Percentiles rank a stretch among this genome's conserved stretches.
These are phyloP conservation scores for Himalopsyche japonica DNA, from an alignment of 2,888 invertebrate species.

Conservation along the genomic window DNA sequence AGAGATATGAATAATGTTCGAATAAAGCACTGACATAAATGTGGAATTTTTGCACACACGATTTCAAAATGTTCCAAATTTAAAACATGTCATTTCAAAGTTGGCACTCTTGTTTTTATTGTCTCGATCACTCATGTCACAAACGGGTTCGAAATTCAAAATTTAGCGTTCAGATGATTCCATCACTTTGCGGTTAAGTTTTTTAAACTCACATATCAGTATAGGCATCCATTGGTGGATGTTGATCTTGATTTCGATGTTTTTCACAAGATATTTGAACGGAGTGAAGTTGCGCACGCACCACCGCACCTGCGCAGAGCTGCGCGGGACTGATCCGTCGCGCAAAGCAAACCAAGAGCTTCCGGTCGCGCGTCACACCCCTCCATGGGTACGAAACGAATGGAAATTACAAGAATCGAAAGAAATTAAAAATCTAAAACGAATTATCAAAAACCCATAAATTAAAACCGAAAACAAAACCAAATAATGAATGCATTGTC, in stretches of 20 bases:
- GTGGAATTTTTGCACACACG: background rate
- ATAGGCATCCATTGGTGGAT: background rate
- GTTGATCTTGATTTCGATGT: background rate
- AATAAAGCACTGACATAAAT: background rate
- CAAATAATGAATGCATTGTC: too few relatives aligned
- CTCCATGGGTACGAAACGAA: conserved; percentile 42
- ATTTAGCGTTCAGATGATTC: background rate
- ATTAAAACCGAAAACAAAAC: too few relatives aligned
- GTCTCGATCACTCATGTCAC: background rate
- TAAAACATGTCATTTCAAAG: background rate
- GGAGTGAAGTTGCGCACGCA: conserved; percentile 56
- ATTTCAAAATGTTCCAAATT: background rate
- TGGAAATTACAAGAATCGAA: conserved; percentile 7
- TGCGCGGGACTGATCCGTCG: conserved; percentile 47
- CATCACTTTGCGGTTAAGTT: background rate
- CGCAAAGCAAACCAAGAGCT: conserved; percentile 42
- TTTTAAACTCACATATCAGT: background rate
- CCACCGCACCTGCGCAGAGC: conserved; percentile 52
- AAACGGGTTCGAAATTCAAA: background rate
- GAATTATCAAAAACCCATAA: too few relatives aligned
- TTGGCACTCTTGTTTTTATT: background rate
- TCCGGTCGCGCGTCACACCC: conserved; percentile 33
- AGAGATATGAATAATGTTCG: background rate
- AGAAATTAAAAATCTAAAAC: too few relatives aligned
- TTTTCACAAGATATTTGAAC: background rate